These are phyloP conservation scores for Hedychridium roseum DNA, from an alignment of 2,888 invertebrate species.

Conservation along the genomic window DNA sequence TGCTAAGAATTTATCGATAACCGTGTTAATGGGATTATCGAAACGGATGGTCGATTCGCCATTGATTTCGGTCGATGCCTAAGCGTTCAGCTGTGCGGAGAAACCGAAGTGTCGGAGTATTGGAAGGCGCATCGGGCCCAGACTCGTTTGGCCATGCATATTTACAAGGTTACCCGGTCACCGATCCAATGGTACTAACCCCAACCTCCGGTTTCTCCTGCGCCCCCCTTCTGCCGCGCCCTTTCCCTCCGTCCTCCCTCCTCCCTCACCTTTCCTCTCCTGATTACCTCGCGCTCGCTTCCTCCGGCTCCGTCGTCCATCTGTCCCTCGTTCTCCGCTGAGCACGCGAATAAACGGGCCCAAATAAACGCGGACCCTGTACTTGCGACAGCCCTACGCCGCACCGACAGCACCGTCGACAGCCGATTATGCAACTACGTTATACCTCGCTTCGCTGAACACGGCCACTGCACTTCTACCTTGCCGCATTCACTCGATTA, in stretches of 20 bases:
- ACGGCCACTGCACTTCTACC: not conserved
- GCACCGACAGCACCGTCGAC: conserved; percentile 46
- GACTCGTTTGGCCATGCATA: conserved; percentile 40
- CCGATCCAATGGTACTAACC: conserved; percentile 56
- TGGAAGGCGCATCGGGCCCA: conserved; percentile 30
- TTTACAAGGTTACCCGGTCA: conserved; percentile 60
- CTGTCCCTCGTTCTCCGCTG: conserved; percentile 6
- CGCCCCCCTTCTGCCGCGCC: conserved; percentile 16
- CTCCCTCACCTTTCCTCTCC: conserved; percentile 10
- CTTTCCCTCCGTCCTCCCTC: conserved; percentile 11
- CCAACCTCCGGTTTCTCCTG: conserved; percentile 25
- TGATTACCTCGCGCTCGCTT: conserved; percentile 6
- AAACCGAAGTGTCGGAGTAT: too few relatives aligned
- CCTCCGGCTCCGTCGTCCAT: conserved; percentile 7
- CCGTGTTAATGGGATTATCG: too few relatives aligned
- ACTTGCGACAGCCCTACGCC: conserved; percentile 30
- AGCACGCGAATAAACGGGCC: too few relatives aligned
- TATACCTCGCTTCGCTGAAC: conserved; percentile 3
- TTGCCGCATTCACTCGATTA: too few relatives aligned
- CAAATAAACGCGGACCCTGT: too few relatives aligned
- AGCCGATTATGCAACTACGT: conserved; percentile 49
- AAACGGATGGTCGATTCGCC: too few relatives aligned
- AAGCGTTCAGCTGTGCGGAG: too few relatives aligned
- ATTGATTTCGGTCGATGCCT: too few relatives aligned
- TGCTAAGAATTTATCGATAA: too few relatives aligned